These are phyloP conservation scores for Lycia hirtaria DNA, from an alignment of 2,888 invertebrate species.

Conservation along the genomic window DNA sequence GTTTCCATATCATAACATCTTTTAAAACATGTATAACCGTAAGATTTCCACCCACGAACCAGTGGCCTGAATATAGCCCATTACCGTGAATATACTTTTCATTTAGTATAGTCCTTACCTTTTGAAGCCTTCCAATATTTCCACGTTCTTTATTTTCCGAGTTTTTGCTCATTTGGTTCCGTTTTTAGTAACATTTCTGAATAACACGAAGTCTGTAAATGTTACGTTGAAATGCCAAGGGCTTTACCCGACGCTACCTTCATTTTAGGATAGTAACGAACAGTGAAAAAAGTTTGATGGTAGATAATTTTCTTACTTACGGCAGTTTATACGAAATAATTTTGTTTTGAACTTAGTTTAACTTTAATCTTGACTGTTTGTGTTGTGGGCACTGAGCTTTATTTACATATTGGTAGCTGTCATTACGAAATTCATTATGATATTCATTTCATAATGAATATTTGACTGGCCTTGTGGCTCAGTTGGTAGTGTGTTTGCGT, in stretches of 20 bases:
- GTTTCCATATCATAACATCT: neutral
- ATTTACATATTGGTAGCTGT: too few relatives aligned
- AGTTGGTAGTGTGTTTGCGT: too few relatives aligned
- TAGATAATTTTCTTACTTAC: conserved; percentile 3
- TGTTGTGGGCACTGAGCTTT: too few relatives aligned
- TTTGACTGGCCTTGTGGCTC: too few relatives aligned
- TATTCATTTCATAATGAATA: too few relatives aligned
- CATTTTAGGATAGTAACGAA: conserved; percentile 34
- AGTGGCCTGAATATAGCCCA: neutral
- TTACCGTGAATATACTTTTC: conserved; percentile 6
- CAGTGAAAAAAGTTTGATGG: conserved; percentile 21
- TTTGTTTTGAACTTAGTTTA: too few relatives aligned
- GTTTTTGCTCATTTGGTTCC: conserved; percentile 24
- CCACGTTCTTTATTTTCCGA: conserved; percentile 21
- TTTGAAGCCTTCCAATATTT: conserved; percentile 14
- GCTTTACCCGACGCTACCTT: conserved; percentile 39
- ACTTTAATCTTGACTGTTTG: too few relatives aligned
- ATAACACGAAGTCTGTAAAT: conserved; percentile 47
- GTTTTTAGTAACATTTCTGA: conserved; percentile 32
- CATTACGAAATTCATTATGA: too few relatives aligned
- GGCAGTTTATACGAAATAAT: neutral
- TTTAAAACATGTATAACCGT: neutral
- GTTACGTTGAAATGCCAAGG: conserved; percentile 61
- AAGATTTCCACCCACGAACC: neutral
- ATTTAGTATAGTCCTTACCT: conserved; percentile 5